Percentiles rank a stretch among this genome's conserved stretches.
phyloP scores from a whole-genome alignment of 2,113 vertebrate species.

The Phylloscopus trochilus region DNA sequence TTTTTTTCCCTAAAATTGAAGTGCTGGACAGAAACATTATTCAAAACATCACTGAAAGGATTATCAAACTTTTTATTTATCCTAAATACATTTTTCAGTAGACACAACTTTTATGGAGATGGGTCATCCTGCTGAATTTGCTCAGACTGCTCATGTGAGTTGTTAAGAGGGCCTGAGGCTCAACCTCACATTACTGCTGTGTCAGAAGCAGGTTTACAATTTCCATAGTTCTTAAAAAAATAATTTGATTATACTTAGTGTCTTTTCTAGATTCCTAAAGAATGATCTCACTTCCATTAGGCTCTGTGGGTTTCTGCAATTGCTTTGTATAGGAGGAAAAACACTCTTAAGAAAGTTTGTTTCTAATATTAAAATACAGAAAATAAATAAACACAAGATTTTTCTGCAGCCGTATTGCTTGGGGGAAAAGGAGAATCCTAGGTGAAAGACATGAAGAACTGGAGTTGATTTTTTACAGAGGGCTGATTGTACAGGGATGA shows the following conservation, averaged over 20 bases:
- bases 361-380: conserved; percentile 29
- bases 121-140: neutral
- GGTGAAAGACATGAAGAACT: neutral
- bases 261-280: conserved; percentile 13
- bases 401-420: conserved; percentile 1
- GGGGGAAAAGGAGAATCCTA: neutral
- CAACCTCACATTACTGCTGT: neutral
- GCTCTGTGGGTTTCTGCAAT: neutral
- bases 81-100: conserved; percentile 29
- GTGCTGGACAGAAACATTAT: neutral
- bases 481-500: neutral
- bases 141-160: conserved; percentile 1
- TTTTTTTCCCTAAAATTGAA: neutral
- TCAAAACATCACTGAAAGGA: neutral
- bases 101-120: conserved; percentile 3
- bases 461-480: conserved; percentile 1
- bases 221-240: conserved; percentile 9
- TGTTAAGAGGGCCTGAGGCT: conserved; percentile 28
- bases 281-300: conserved; percentile 22
- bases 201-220: conserved; percentile 46
- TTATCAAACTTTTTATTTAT: conserved; percentile 30
- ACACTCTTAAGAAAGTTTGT: neutral
- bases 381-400: conserved; percentile 3
- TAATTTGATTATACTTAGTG: conserved; percentile 28
- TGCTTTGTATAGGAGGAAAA: neutral